Base-by-base conservation (phyloP, 2,888 invertebrate species). In the Cantharis rufa region DNA sequence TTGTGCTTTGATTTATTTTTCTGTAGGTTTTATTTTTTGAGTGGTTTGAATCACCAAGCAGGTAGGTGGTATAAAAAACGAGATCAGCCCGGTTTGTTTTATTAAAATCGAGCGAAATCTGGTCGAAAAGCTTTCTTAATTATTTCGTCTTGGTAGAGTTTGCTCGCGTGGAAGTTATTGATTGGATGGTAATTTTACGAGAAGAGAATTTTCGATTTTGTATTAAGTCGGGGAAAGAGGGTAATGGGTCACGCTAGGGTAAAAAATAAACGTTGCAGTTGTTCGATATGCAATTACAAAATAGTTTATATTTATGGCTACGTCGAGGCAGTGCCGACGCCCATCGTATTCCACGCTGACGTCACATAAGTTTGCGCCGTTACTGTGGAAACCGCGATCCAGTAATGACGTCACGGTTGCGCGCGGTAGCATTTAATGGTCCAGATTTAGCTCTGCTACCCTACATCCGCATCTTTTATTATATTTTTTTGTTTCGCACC, bases 361-460 rank as follows among this genome's bases (percentile, higher is more conserved):
- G 80, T 80, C 80, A 79, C 79, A 15, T 15, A 28, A 70, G 69
- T 71, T 64, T 70, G 74, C 71, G 68, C 68, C 71, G 78, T 79
- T 70, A 62, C 77, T 77, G 76, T 75, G 77, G 79, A 71, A 79
- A 80, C 80, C 74, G 74, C 77, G 76, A 78, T 80, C 78, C 70
- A 78, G 78, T 74, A 73, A 74, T 81, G 81, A 81, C 80, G 82
- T 82, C 82, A 81, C 73, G 66, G 74, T 70, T 76, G 75, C 72
- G 79, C 77, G 79, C 80, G 78, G 79, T 77, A 78, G 71, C 81
- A 76, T 82, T 79, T 82, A 81, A 82, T 81, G 81, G 80, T 78
- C 78, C 79, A 81, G 81, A 81, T 81, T 82, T 81, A 79, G 78
- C 76, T 77, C 79, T 69, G 76, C 77, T 82, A 79, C 75, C 79